Evolutionary conservation across 35 echinoderm and acorn worm genomes (phyloP), one percentile per base, ranked within the genome.

Genomic region (Stichopus chloronotus): DNA sequence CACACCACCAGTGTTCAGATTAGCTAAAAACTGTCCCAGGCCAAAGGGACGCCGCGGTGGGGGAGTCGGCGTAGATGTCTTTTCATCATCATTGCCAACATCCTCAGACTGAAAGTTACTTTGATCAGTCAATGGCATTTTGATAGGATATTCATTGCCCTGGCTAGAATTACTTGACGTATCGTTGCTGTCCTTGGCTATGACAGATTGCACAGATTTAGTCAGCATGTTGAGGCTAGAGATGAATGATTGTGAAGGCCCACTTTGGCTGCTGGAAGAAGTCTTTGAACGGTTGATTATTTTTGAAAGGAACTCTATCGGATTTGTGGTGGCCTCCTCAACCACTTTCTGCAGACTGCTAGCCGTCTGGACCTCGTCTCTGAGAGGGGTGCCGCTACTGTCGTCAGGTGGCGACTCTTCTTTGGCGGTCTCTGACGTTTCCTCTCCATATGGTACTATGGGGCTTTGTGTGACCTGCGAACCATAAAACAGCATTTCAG

Each of bases 301-400:
- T 65, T 88, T 95, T 2, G 94, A 91, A 19, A 95, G 53, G 85
- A 95, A 95, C 84, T 78, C 90, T 24, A 95, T 95, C 0, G 94
- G 94, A 80, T 95, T 95, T 72, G 81, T 88, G 8, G 83, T 95
- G 6, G 94, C 94, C 59, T 92, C 90, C 54, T 95, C 63, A 16
- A 95, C 61, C 72, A 95, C 54, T 11, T 76, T 76, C 56, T 85
- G 55, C 0, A 87, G 63, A 68, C 59, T 88, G 52, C 58, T 71
- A 9, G 25, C 21, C 9, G 53, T 58, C 55, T 92, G 43, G 20
- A 71, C 23, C 82, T 74, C 82, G 56, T 93, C 78, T 74, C 79
- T 17, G 30, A 74, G 60, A 24, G 83, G 84, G 52, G 63, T 87
- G 63, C 83, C 90, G 43, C 53, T 53, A 11, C 24, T 87, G 58